Evolutionary conservation across 2,888 invertebrate species (phyloP).

Genomic region (Nomada goodeniana): DNA sequence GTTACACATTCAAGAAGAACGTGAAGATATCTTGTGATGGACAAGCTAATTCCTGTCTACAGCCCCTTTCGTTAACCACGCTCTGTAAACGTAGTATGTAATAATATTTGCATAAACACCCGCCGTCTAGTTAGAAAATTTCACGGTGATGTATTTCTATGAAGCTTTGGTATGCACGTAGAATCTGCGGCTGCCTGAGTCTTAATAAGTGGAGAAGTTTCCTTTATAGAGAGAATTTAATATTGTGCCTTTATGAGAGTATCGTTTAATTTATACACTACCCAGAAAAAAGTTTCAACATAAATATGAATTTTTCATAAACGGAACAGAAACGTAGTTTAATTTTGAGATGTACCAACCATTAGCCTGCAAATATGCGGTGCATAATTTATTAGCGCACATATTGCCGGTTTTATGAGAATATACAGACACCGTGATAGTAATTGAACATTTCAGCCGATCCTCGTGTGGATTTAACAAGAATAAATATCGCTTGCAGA

Average conservation of each 20-base stretch:
- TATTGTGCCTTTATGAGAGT: slow-evolving; percentile 4
- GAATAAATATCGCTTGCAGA: background rate
- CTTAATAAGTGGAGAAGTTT: slow-evolving; percentile 21
- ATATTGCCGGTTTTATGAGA: slow-evolving; percentile 15
- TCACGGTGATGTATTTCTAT: background rate
- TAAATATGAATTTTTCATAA: slow-evolving; percentile 30
- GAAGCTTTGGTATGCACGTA: background rate
- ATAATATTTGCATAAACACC: no score
- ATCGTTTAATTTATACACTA: slow-evolving; percentile 25
- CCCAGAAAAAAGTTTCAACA: background rate
- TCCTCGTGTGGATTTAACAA: background rate
- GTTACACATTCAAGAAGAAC: no score
- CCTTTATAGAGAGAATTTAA: slow-evolving; percentile 20
- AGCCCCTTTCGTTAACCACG: no score
- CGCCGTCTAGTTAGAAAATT: background rate
- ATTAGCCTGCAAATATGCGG: slow-evolving; percentile 15
- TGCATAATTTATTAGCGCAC: slow-evolving; percentile 31
- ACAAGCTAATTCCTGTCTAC: no score
- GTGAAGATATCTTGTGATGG: no score
- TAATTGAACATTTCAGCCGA: slow-evolving; percentile 13
- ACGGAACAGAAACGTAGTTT: slow-evolving; percentile 7
- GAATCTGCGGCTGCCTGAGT: background rate
- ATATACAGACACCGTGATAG: background rate
- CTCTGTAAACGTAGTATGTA: no score
- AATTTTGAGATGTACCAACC: slow-evolving; percentile 26